phyloP scores from a whole-genome alignment of 2,797 vertebrate species.

The Borostomias antarcticus region DNA sequence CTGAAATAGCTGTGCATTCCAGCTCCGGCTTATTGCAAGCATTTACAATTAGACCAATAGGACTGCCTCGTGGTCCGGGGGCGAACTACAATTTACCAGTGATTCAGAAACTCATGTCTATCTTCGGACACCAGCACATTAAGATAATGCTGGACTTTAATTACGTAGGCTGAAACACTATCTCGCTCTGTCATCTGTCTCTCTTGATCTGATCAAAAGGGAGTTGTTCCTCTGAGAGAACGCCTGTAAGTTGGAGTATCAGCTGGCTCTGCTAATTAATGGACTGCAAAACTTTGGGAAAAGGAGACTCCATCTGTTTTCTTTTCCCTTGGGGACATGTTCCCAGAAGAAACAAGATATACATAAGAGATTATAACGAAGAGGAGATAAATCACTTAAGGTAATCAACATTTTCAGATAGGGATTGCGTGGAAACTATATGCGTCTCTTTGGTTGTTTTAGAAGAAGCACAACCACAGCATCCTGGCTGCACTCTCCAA shows the following conservation, averaged over 20 bases:
- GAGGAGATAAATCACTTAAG: not conserved
- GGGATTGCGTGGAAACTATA: not conserved
- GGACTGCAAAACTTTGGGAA: constrained; percentile 7
- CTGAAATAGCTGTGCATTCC: no score
- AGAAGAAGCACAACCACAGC: constrained; percentile 13
- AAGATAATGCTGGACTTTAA: not conserved
- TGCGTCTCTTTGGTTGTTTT: constrained; percentile 7
- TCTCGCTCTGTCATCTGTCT: not conserved
- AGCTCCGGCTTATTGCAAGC: no score
- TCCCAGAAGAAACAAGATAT: constrained; percentile 14
- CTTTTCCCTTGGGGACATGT: constrained; percentile 11
- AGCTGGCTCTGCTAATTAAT: not conserved
- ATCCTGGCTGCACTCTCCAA: no score
- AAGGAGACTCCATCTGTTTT: constrained; percentile 18
- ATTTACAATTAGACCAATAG: no score
- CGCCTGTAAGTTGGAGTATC: constrained; percentile 17
- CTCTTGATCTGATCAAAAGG: constrained; percentile 11
- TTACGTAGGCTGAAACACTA: not conserved
- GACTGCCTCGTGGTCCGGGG: no score
- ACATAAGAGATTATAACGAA: constrained; percentile 5
- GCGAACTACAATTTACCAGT: no score
- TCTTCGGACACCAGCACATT: not conserved
- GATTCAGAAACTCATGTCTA: no score
- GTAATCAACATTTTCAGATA: not conserved
- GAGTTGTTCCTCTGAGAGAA: constrained; percentile 8